Evolutionary conservation across 2,888 invertebrate genomes (phyloP).

Genomic region (Criorhina ranunculi): DNA sequence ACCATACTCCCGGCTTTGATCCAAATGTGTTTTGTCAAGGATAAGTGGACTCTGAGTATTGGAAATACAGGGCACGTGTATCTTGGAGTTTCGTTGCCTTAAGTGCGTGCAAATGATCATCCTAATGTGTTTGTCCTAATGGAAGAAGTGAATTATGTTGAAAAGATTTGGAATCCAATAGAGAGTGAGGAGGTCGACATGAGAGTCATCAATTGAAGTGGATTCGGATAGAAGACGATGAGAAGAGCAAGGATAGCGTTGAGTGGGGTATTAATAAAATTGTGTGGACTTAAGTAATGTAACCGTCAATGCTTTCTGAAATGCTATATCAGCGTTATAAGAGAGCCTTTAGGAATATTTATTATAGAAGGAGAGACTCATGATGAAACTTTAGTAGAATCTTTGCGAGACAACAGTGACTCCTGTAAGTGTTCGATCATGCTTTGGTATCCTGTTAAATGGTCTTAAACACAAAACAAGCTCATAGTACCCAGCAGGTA

Average conservation of each 20-base stretch:
- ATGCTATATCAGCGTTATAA: too few relatives aligned
- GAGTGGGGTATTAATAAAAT: background rate
- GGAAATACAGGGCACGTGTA: background rate
- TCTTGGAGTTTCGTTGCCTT: background rate
- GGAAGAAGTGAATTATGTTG: constrained; percentile 20
- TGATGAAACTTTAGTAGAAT: too few relatives aligned
- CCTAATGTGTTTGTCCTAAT: constrained; percentile 28
- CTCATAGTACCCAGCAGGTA: too few relatives aligned
- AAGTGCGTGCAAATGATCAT: constrained; percentile 38
- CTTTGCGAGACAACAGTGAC: too few relatives aligned
- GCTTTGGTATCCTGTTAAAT: too few relatives aligned
- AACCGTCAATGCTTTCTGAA: too few relatives aligned
- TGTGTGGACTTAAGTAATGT: constrained; percentile 1
- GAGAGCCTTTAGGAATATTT: too few relatives aligned
- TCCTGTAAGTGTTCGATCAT: too few relatives aligned
- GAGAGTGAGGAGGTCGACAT: background rate
- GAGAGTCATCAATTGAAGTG: background rate
- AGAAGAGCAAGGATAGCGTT: background rate
- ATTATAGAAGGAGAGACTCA: too few relatives aligned
- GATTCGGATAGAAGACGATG: background rate
- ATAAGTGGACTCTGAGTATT: background rate
- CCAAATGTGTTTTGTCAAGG: constrained; percentile 11
- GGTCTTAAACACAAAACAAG: too few relatives aligned
- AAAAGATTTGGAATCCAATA: constrained; percentile 11
- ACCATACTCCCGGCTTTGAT: background rate